Evolutionary conservation across 2,797 vertebrate genomes (phyloP), one percentile per base, ranked within the genome.

Genomic region (Sebastes cheni): DNA sequence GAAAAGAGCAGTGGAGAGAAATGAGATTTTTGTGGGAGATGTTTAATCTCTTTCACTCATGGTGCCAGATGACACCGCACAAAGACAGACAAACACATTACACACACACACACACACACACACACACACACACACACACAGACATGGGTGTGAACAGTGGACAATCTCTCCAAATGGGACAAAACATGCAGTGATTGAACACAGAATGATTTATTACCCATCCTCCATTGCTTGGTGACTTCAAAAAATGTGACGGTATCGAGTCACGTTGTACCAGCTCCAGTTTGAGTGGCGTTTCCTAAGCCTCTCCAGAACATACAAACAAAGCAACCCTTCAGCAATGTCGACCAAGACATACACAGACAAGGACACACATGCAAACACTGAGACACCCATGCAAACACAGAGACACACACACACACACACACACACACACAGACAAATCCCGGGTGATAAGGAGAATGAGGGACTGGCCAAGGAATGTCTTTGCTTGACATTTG

Each of bases 41-140:
- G n/a, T 74, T 83, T 89, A 86, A 92, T 93, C 88, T 89, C 72
- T 75, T 81, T 86, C 84, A 86, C 85, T 86, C 82, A 89, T 82
- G 66, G 67, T 80, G 30, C 79, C 82, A 87, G 85, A 90, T 83
- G 80, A 85, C 73, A 65, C 67, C 20, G 34, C 61, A 58, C 46
- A 83, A 64, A 79, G 22, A 74, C 62, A 81, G 9, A 80, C 67
- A 76, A 5, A 67, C 80, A 64, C n/a, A 72, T 8, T 42, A 25
- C 25, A 25, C 25, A 25, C 25, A 72, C 29, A 72, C 62, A 25
- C 25, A 25, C 25, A 25, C 25, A 72, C 29, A 72, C 62, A 72
- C 27, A 72, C 61, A 68, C 25, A 65, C 74, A 66, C 52, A 42
- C 27, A 77, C 9, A 65, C 22, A 39, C 12, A 39, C 12, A 72